Evolutionary conservation across 2,888 invertebrate species (phyloP).

Genomic region (Noctua janthina): DNA sequence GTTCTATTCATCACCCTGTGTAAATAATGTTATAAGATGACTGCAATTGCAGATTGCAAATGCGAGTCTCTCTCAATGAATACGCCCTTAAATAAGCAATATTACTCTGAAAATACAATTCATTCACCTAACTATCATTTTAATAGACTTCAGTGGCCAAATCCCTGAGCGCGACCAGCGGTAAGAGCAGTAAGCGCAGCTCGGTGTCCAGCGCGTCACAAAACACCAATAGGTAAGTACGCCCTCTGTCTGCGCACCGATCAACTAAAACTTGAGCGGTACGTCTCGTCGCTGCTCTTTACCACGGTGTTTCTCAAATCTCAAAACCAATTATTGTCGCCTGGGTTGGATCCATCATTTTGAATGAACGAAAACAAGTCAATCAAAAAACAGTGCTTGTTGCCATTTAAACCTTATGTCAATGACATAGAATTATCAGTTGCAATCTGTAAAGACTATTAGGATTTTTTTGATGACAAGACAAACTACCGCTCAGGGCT

Average conservation of each 20-base stretch:
- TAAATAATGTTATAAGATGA: too few species aligned
- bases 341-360: background rate
- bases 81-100: too few species aligned
- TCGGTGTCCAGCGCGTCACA: conserved; percentile 88
- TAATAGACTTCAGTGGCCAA: conserved; percentile 87
- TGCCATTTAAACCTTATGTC: background rate
- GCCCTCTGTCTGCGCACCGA: conserved; percentile 38
- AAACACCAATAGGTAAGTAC: conserved; percentile 86
- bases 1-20: too few species aligned
- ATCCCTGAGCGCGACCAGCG: conserved; percentile 85
- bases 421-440: background rate
- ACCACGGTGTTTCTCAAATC: conserved; percentile 16
- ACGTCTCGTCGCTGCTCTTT: conserved; percentile 13
- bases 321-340: background rate
- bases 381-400: background rate
- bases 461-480: background rate
- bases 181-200: conserved; percentile 87
- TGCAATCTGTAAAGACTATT: background rate
- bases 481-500: background rate
- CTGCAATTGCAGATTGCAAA: too few species aligned
- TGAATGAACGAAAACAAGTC: background rate
- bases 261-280: conserved; percentile 47
- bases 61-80: too few species aligned
- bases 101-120: too few species aligned
- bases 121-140: conserved; percentile 1